Evolutionary conservation across 2,888 invertebrate genomes (phyloP).

Genomic region (Perizoma flavofasciatum): DNA sequence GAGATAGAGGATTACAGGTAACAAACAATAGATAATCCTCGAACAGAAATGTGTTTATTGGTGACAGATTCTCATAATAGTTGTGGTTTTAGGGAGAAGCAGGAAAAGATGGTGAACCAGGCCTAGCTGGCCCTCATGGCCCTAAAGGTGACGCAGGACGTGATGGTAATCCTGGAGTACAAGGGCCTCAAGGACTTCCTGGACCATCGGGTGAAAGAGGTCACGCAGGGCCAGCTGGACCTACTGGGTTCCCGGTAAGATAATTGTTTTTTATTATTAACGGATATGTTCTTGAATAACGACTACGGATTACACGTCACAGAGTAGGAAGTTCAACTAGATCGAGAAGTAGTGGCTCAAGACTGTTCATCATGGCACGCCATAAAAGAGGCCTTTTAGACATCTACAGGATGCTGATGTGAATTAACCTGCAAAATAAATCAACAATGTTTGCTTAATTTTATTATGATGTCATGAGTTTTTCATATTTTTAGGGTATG

Average conservation of each 20-base stretch:
- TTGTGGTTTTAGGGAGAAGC: slow-evolving; percentile 85
- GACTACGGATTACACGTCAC: too few relatives aligned
- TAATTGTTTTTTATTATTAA: too few relatives aligned
- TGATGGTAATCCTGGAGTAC: slow-evolving; percentile 89
- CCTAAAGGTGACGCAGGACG: slow-evolving; percentile 91
- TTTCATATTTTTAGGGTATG: slow-evolving; percentile 80
- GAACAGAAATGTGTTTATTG: background rate
- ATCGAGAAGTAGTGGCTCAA: too few relatives aligned
- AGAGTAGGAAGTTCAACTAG: too few relatives aligned
- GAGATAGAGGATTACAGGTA: slow-evolving; percentile 90
- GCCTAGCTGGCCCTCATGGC: slow-evolving; percentile 89
- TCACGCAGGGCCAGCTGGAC: slow-evolving; percentile 82
- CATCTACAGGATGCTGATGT: too few relatives aligned
- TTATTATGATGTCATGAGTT: too few relatives aligned
- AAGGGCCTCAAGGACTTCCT: slow-evolving; percentile 88
- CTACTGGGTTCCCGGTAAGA: slow-evolving; percentile 90
- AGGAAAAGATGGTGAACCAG: slow-evolving; percentile 91
- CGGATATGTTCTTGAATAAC: too few relatives aligned
- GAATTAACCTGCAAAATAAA: too few relatives aligned
- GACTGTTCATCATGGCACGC: too few relatives aligned
- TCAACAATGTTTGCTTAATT: too few relatives aligned
- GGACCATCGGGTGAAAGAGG: slow-evolving; percentile 91
- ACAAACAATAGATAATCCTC: background rate
- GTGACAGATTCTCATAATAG: background rate
- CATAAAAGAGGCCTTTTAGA: too few relatives aligned